Conservation (phyloP, 2,888 invertebrate genomes). For the Arctia plantaginis region DNA sequence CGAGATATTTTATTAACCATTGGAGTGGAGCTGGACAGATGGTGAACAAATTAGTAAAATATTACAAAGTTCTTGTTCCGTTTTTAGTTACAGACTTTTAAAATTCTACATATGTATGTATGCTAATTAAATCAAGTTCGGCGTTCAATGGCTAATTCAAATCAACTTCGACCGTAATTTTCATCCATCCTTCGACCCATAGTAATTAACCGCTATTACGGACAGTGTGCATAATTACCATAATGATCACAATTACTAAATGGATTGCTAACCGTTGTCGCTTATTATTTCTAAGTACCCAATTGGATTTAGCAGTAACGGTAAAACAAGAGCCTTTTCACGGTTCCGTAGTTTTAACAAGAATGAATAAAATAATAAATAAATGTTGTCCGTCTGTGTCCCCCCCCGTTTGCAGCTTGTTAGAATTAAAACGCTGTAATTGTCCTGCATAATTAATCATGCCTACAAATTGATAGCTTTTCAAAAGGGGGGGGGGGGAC, state of each 20-base stretch:
- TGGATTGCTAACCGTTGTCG: conserved; percentile 14
- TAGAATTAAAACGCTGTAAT: too few species aligned
- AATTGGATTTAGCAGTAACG: neutral
- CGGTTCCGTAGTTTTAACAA: neutral
- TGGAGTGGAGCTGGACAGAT: neutral
- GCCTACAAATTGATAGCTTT: too few species aligned
- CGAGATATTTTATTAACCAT: neutral
- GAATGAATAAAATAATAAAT: neutral
- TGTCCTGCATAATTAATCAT: too few species aligned
- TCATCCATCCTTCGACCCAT: conserved; percentile 5
- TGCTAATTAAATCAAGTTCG: neutral
- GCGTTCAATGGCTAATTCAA: conserved; percentile 7
- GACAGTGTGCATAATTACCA: conserved; percentile 18
- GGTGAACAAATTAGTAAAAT: neutral
- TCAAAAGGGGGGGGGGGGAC: too few species aligned
- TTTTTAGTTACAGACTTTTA: neutral
- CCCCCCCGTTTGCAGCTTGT: too few species aligned
- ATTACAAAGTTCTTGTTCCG: neutral
- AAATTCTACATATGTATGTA: neutral
- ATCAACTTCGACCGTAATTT: conserved; percentile 8
- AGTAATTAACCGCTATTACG: conserved; percentile 9
- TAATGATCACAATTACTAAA: conserved; percentile 20
- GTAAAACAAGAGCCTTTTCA: too few species aligned
- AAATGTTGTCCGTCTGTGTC: neutral
- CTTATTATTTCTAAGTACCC: neutral